Percentiles rank a stretch among this genome's conserved stretches.
Conservation (phyloP, 2,113 vertebrate genomes). For the Myotis yumanensis region DNA sequence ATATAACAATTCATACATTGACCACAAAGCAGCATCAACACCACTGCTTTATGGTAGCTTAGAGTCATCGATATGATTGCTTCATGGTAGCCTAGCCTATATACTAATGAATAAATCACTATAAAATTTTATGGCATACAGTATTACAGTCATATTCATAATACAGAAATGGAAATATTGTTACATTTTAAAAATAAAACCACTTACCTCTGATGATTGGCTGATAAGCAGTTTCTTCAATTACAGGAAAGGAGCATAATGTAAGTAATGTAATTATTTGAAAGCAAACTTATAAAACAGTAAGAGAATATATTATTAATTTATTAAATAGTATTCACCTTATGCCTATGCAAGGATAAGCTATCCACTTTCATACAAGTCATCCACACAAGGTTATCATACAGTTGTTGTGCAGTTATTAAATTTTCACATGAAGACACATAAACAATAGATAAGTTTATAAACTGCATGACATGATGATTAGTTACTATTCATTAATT, state of each 20-base stretch:
- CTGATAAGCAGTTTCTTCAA: neutral
- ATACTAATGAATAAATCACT: neutral
- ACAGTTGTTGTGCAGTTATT: neutral
- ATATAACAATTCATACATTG: neutral
- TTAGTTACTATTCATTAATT: neutral
- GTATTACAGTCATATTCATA: neutral
- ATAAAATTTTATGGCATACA: neutral
- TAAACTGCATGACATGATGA: neutral
- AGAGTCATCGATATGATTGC: no score
- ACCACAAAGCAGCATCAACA: neutral
- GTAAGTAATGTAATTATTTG: neutral
- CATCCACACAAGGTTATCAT: neutral
- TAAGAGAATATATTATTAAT: neutral
- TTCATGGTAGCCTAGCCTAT: neutral
- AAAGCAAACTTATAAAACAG: neutral
- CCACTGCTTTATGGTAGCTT: neutral
- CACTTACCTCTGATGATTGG: neutral
- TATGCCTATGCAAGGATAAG: neutral
- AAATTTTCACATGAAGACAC: neutral
- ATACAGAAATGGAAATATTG: neutral
- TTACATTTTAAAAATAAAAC: neutral
- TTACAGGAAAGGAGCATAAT: neutral
- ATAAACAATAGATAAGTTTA: neutral
- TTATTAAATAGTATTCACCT: neutral
- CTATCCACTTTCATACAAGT: neutral